phyloP scores from a whole-genome alignment of 2,888 invertebrate species.

The Adineta ricciae region DNA sequence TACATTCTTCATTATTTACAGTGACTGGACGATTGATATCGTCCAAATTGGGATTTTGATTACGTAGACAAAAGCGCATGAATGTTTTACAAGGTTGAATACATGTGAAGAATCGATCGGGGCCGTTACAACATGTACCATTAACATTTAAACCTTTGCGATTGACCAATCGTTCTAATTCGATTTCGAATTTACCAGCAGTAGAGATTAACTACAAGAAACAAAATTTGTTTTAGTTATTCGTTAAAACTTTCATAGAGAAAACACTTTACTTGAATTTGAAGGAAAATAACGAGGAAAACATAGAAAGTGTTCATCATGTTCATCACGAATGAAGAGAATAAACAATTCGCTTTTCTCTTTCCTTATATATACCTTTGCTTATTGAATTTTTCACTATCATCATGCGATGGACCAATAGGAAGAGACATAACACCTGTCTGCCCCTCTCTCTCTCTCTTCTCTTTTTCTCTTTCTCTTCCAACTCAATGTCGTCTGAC shows the following conservation, averaged over 20 bases:
- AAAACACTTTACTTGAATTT: neutral
- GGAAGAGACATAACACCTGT: neutral
- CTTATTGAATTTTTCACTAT: neutral
- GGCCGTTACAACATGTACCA: slow-evolving; percentile 11
- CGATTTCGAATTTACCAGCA: slow-evolving; percentile 3
- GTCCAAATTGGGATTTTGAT: slow-evolving; percentile 9
- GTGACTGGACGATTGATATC: neutral
- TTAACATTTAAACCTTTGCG: slow-evolving; percentile 10
- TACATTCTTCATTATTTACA: neutral
- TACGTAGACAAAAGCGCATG: slow-evolving; percentile 11
- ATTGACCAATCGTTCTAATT: slow-evolving; percentile 8
- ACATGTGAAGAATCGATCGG: slow-evolving; percentile 11
- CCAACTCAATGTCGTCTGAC: neutral
- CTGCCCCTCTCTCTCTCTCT: neutral
- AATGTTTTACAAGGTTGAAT: slow-evolving; percentile 11
- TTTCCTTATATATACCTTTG: slow-evolving; percentile 5
- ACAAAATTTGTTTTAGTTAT: neutral
- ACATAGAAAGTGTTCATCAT: neutral
- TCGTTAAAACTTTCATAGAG: neutral
- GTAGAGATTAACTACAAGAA: neutral
- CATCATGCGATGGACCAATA: neutral
- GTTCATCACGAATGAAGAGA: neutral
- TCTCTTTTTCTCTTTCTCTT: neutral
- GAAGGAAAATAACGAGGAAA: neutral
- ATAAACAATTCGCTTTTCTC: neutral